Base-by-base conservation (phyloP, 2,888 invertebrate species). In the Azorinus chamasolen region DNA sequence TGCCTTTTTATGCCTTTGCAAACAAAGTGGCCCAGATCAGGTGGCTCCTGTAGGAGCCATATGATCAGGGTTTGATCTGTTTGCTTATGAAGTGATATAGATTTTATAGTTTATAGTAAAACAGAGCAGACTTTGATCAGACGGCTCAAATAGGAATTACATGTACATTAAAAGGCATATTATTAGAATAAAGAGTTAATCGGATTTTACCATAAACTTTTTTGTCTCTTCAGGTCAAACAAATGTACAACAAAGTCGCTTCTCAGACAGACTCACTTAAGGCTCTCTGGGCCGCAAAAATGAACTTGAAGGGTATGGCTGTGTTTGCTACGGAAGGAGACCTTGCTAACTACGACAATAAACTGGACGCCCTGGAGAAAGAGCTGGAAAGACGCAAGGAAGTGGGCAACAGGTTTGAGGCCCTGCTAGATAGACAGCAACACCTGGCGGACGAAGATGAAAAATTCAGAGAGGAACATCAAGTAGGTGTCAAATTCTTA, bases 241-340 rank as follows among this genome's bases (percentile, higher is more conserved):
- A 86, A 37, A 86, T 91, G 84, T 92, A 91, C 83, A 88, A 90
- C 78, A 88, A 87, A 63, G 87, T 92, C 25, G 83, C 87, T 64
- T 88, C 87, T 65, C 91, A 92, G 83, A 88, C 88, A 1, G 90
- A 91, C 59, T 91, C 92, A 37, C 88, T 92, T 41, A 91, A 90
- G 74, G 89, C 90, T 16, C 85, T 92, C 51, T 92, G 92, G 92
- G 89, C 90, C 2, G 91, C 92, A 73, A 92, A 92, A 82, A 85
- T 92, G 85, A 91, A 91, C 71, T 80, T 92, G 75, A 83, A 86
- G 43, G 89, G 91, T 10, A 86, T 83, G n/a, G 77, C 83, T 5
- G 84, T 83, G 25, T 73, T 90, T 79, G 90, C 90, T 16, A 90
- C 89, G n/a, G 81, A 88, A 22, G 88, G 83, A 20, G 91, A 92